Base-by-base conservation (phyloP, 2,113 vertebrate species). In the Podarcis muralis region DNA sequence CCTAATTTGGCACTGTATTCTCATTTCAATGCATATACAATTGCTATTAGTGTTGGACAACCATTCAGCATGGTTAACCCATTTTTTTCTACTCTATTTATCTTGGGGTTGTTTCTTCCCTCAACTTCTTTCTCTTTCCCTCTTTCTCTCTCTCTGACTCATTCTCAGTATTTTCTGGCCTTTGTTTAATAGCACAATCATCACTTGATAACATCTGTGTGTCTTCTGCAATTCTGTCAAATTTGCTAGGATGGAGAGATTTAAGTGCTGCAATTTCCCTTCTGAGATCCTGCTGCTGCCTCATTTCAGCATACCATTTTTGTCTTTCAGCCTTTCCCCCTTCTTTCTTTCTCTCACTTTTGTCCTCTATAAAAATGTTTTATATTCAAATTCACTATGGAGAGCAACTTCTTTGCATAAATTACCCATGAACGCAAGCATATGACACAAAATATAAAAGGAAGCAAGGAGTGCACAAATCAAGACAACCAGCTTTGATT, bases 31-130 rank as follows among this genome's bases (percentile, higher is more conserved):
- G 83, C 89, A 93, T 91, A 66, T 90, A 12, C 87, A 96, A 90
- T 95, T 93, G 87, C 74, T 86, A 77, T 91, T 95, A 95, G 81
- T 69, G 12, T 90, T 96, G 90, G 84, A 91, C 84, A 95, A 95
- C 87, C 65, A 93, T 89, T 89, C 88, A 93, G 86, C 88, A 83
- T 86, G 32, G 92, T 93, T 95, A 92, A 91, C 87, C 85, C 76
- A 87, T 95, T 91, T 53, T 11, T 53, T 91, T 96, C 81, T 93
- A 15, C 87, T 82, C 91, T 93, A 65, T 93, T 93, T 94, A 83
- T 94, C 77, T 91, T 92, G 59, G 82, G 9, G 90, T 94, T 3
- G 0, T 88, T 92, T 94, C 84, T 53, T 85, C 57, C 81, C 93
- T 90, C 80, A 90, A 57, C 71, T 37, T 59, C 90, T 59, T 32